Conservation (phyloP, 2,113 vertebrate species). For the Ciconia boyciana region DNA sequence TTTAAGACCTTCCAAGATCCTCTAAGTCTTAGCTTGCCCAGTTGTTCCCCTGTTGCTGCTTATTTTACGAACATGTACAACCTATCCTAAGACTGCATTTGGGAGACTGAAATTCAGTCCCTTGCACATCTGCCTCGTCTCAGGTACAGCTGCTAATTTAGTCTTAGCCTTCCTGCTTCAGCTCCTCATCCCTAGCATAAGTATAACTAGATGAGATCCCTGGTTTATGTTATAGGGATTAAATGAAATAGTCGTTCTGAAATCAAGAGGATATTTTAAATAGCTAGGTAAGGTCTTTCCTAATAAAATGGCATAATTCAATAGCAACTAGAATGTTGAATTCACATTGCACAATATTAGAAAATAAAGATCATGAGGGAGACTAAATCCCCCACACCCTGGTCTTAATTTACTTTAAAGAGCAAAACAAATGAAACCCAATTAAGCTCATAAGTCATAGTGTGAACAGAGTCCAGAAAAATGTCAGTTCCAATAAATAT, state of each 20-base stretch:
- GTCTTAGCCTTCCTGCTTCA: not conserved
- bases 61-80: not conserved
- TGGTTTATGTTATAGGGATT: not conserved
- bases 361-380: not conserved
- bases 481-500: constrained; percentile 31
- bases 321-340: not conserved
- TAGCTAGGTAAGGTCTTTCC: not conserved
- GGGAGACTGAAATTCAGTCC: not conserved
- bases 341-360: not conserved
- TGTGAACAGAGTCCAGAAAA: constrained; percentile 10
- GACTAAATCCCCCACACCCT: not conserved
- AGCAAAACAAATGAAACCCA: constrained; percentile 48
- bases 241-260: not conserved
- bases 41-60: not conserved
- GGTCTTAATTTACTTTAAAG: constrained; percentile 33
- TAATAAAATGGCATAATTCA: not conserved
- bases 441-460: constrained; percentile 9
- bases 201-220: not conserved
- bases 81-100: not conserved
- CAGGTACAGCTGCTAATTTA: not conserved
- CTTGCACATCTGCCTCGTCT: not conserved
- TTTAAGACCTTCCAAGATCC: not conserved
- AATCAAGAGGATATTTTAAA: not conserved
- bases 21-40: not conserved
- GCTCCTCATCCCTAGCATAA: not conserved